Percentiles rank a stretch among this genome's conserved stretches.
These are phyloP conservation scores for Ptilonorhynchus violaceus DNA, from an alignment of 2,113 vertebrate species.

Conservation along the genomic window DNA sequence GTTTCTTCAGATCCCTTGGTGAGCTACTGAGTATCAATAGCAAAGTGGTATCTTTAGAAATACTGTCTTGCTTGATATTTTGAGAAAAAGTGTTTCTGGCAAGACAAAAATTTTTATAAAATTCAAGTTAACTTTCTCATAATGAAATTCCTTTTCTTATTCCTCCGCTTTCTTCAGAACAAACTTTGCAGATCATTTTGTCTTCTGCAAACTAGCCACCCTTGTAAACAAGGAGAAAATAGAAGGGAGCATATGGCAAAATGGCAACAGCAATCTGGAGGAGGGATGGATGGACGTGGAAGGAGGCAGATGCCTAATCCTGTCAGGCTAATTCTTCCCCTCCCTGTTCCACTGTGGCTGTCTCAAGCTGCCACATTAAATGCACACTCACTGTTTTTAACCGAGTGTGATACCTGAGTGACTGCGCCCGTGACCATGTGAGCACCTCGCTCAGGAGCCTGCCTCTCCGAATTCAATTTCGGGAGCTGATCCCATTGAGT, in stretches of 20 bases:
- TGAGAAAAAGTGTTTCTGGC: not conserved
- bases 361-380: not conserved
- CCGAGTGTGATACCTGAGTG: not conserved
- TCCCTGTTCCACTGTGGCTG: not conserved
- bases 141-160: not conserved
- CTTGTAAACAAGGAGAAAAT: not conserved
- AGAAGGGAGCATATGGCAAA: not conserved
- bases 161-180: not conserved
- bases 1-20: not conserved
- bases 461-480: not conserved
- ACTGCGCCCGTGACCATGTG: not conserved
- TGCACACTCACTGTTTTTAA: not conserved
- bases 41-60: not conserved
- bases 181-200: not conserved
- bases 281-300: not conserved
- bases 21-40: not conserved
- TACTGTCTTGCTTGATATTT: not conserved
- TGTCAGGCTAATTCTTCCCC: not conserved
- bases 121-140: not conserved
- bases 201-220: not conserved
- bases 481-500: rapidly evolving
- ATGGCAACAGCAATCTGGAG: not conserved
- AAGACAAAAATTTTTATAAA: not conserved
- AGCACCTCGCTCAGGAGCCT: not conserved
- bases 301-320: not conserved